Evolutionary conservation across 2,888 invertebrate genomes (phyloP).

Genomic region (Mimachlamys varia): DNA sequence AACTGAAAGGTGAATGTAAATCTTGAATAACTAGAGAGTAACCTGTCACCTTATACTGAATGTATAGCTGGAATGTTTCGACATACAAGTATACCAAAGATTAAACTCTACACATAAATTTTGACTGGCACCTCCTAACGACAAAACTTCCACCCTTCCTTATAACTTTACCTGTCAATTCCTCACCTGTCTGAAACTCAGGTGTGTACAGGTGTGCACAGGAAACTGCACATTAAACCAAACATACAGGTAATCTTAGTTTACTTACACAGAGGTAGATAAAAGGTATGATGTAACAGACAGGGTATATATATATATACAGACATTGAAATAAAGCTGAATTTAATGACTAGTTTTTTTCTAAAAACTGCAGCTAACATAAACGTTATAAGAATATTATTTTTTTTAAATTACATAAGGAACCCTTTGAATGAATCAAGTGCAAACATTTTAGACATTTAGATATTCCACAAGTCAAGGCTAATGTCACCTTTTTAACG

Average conservation of each 20-base stretch:
- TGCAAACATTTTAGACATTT: no score
- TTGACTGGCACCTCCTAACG: background rate
- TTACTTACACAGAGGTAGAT: background rate
- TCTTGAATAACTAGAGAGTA: no score
- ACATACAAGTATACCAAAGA: background rate
- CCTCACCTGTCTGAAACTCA: background rate
- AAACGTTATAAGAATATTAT: no score
- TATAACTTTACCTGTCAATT: background rate
- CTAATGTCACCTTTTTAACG: no score
- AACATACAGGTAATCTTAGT: background rate
- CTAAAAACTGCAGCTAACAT: no score
- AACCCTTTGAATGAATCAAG: no score
- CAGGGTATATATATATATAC: background rate
- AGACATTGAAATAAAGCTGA: background rate
- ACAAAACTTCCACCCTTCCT: background rate
- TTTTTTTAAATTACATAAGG: no score
- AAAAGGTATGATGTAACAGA: no score
- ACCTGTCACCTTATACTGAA: background rate
- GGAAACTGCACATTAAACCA: background rate
- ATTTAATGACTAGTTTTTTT: background rate
- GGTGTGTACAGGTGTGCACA: background rate
- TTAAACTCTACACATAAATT: background rate
- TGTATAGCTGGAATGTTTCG: background rate
- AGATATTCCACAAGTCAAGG: no score
- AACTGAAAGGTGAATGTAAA: no score